phyloP scores from a whole-genome alignment of 23 tunicate genomes.

The Diplosoma virens region DNA sequence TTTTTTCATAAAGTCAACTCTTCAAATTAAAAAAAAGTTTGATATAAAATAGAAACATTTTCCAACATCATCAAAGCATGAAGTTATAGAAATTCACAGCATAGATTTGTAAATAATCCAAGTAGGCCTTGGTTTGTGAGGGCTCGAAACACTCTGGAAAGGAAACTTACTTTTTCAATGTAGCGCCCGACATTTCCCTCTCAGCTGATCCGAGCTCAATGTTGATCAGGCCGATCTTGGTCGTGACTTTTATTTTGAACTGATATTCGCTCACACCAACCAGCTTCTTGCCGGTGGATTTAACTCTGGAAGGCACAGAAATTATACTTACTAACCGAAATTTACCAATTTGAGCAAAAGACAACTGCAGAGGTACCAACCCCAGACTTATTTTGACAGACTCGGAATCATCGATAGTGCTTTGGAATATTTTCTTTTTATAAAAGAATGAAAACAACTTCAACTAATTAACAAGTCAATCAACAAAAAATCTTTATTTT shows the following conservation, averaged over 20 bases:
- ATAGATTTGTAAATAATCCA: too few species aligned
- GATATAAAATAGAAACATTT: background rate
- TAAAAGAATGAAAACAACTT: too few species aligned
- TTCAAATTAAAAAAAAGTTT: background rate
- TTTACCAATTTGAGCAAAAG: too few species aligned
- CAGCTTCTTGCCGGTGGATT: conserved; percentile 43
- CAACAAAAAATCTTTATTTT: too few species aligned
- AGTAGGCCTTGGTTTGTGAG: background rate
- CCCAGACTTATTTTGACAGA: too few species aligned
- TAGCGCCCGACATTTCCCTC: conserved; percentile 27
- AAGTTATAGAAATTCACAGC: too few species aligned
- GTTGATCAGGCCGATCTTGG: conserved; percentile 52
- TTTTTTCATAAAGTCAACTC: conserved; percentile 13
- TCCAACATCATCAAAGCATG: background rate
- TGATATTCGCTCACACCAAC: conserved; percentile 66
- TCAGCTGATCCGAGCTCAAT: conserved; percentile 63
- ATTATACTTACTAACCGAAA: too few species aligned
- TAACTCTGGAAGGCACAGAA: conserved; percentile 37
- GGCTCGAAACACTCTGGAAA: background rate
- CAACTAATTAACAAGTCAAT: too few species aligned
- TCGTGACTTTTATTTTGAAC: conserved; percentile 77
- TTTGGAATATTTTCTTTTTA: too few species aligned
- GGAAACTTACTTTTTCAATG: conserved; percentile 32
- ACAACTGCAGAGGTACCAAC: too few species aligned
- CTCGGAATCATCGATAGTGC: too few species aligned